Evolutionary conservation across 2,113 vertebrate species (phyloP).

Genomic region (Himantopus leucocephalus): DNA sequence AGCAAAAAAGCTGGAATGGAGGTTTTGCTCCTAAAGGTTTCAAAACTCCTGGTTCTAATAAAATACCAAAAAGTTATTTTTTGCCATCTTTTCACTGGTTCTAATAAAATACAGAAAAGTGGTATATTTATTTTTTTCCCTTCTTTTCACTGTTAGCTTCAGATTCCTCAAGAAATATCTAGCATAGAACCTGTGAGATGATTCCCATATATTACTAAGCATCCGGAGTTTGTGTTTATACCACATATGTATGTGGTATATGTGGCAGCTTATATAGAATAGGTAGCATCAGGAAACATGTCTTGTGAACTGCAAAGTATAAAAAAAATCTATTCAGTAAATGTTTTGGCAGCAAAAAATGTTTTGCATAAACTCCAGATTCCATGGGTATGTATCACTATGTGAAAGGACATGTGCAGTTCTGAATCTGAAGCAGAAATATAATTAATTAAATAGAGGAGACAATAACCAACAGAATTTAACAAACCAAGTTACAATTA

Average conservation of each 20-base stretch:
- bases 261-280: neutral
- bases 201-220: neutral
- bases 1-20: neutral
- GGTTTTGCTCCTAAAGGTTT: neutral
- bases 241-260: neutral
- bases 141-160: neutral
- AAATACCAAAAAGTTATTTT: neutral
- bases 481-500: neutral
- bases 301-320: neutral
- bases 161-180: neutral
- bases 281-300: neutral
- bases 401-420: neutral
- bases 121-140: neutral
- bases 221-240: neutral
- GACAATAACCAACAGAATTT: neutral
- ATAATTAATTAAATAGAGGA: conserved; percentile 32
- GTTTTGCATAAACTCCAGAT: neutral
- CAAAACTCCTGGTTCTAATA: neutral
- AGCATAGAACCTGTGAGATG: neutral
- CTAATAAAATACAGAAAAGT: neutral
- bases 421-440: neutral
- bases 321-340: neutral
- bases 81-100: neutral
- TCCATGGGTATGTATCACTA: neutral
- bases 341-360: neutral